Evolutionary conservation across 2,888 invertebrate genomes (phyloP), one percentile per base, ranked within the genome.

Genomic region (Oscheius sp.): DNA sequence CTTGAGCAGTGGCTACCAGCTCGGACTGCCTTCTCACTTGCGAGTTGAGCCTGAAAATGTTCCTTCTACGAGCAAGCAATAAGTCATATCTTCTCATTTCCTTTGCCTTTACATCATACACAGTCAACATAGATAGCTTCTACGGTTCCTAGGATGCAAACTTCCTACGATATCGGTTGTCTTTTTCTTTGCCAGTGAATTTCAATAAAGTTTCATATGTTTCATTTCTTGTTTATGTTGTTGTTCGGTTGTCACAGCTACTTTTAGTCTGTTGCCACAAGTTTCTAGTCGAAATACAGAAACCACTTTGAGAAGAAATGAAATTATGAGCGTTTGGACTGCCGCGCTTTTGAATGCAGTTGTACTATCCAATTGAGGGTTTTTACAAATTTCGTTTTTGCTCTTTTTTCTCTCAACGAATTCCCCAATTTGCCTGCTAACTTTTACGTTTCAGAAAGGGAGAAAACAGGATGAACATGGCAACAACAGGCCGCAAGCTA

Each of bases 21-120:
- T 70, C 9, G 70, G 70, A 7, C 47, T 70, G 10, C 70, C 70
- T 7, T 9, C 35, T 51, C 55, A 70, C 42, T 53, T 70, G 29
- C 7, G 70, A 57, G 42, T 42, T 42, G 4, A 42, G 42, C 7
- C 42, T 9, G 33, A 1, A n/a, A 35, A 33, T 60, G 4, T 10
- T 60, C 21, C 21, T 32, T 55, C 32, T 55, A 21, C 13, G 1
- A 21, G 42, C 42, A 42, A 42, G 42, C 42, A 42, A 42, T 42
- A 42, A 42, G 42, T 42, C 42, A 42, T 42, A 42, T 42, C 42
- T 42, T 42, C 4, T 21, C 55, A 9, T 21, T 55, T 32, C 1
- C 55, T 55, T 32, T 21, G 7, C 32, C 21, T 21, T 32, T 53
- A 7, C 50, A 53, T 53, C 53, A 13, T 53, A 4, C 13, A 53